Base-by-base conservation (phyloP, 2,888 invertebrate species). In the Candidula unifasciata region DNA sequence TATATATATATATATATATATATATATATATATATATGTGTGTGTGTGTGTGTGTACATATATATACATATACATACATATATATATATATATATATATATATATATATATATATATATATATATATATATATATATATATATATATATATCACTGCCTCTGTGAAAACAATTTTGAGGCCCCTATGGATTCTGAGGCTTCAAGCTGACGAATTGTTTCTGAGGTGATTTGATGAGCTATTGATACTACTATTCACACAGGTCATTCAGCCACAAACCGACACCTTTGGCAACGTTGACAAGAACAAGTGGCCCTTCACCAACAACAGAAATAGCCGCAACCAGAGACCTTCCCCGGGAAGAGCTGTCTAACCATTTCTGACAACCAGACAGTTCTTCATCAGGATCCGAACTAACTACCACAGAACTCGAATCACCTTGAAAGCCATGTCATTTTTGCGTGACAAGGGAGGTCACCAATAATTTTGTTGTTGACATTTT, bases 221-320 rank as follows among this genome's bases (percentile, higher is more conserved):
- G 44, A 44, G 44, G 8, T 44, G 44, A 44, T 13, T 44, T 44
- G 13, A 44, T 13, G 0, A 13, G 13, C 44, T 13, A 10, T 44
- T 44, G 44, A 1, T 13, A 44, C 44, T 13, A 10, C 44, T 44
- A 10, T 13, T 44, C 57, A 18, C 37, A 18, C 52, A 82, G 82
- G 74, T 82, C 1, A 60, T 82, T 13, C 82, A 82, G 24, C 82
- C 82, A 37, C 60, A 37, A 16, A 82, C 74, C 13, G 82, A 82
- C 44, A 54, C 52, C 57, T 64, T 35, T 27, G 82, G 82, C n/a
- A 82, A 82, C 30, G 44, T 60, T 35, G 82, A 82, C 74, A 35
- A 37, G 8, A 64, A 60, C 44, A 60, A 64, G n/a, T 82, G 82
- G 82, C 82, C 82, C 5, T 82, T 82, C 69, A 80, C 80, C 16